A percentile compares a stretch with the other conserved stretches of the same genome.
Conservation (phyloP, 1,140 invertebrate genomes). For the Drosophila bifasciata region DNA sequence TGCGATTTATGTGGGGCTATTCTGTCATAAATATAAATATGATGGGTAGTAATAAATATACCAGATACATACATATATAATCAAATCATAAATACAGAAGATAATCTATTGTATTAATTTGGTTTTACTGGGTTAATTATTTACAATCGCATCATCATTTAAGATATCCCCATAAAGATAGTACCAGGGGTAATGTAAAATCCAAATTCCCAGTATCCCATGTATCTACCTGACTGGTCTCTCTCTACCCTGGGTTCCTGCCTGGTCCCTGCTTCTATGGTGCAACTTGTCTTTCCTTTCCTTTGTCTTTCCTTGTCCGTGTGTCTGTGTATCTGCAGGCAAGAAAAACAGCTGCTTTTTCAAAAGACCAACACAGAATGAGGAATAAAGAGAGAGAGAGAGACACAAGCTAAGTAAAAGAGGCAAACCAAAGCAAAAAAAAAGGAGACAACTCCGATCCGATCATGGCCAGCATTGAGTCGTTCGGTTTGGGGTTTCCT, state of each 20-base stretch:
- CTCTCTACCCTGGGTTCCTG: too few relatives aligned
- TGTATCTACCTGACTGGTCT: conserved; percentile 2
- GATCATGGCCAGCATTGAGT: conserved; percentile 29
- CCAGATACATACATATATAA: too few relatives aligned
- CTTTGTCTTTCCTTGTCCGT: neutral
- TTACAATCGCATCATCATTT: too few relatives aligned
- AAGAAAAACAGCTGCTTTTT: conserved; percentile 26
- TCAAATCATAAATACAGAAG: too few relatives aligned
- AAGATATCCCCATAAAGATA: too few relatives aligned
- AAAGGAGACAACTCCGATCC: conserved; percentile 18
- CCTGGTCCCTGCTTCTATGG: neutral
- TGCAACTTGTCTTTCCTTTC: conserved; percentile 6
- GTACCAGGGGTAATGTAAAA: too few relatives aligned
- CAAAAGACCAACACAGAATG: neutral
- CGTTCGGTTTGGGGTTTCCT: conserved; percentile 1
- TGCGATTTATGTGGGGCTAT: conserved; percentile 30
- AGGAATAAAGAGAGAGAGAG: neutral
- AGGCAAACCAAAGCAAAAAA: neutral
- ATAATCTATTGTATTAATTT: too few relatives aligned
- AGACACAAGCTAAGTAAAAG: neutral
- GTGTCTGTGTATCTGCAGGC: conserved; percentile 1
- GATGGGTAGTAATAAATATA: too few relatives aligned
- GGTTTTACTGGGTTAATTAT: too few relatives aligned
- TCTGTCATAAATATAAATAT: conserved; percentile 19
- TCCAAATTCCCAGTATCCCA: too few relatives aligned